Evolutionary conservation across 2,797 vertebrate genomes (phyloP), one percentile per base, ranked within the genome.

Genomic region (Euphonia xanthogaster): DNA sequence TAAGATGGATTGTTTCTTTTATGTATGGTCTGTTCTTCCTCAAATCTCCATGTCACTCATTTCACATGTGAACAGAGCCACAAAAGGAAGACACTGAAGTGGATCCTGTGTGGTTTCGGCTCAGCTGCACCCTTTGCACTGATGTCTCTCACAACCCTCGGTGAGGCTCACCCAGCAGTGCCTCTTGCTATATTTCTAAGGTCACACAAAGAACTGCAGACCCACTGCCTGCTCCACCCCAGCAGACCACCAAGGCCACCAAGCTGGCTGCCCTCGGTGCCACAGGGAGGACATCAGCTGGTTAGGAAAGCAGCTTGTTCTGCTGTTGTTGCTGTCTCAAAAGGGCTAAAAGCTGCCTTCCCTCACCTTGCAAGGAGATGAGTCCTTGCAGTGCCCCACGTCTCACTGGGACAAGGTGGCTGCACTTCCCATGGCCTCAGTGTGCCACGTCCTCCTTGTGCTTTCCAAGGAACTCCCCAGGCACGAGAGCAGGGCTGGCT

Each of bases 291-390:
- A 55, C 28, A 31, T 7, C 15, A 61, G 30, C 35, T 47, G 15
- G 22, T 51, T 14, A 33, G 24, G 31, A 66, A 30, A 61, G 47
- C 9, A 44, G 28, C 40, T 87, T 0, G 1, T 51, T 28, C 37
- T 76, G 55, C 7, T 23, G 8, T 1, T 23, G 5, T 2, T 73
- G 15, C 28, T 6, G 0, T 28, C 63, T 24, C 10, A 0, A 30
- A 71, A 89, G 17, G 14, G 10, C 33, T n/a, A n/a, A n/a, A n/a
- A 74, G 53, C 27, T 44, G 28, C 22, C 15, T 14, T 53, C 30
- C 23, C 28, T 23, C 25, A 22, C 25, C 22, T 15, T n/a, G 7
- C 35, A 57, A 53, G 57, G 44, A 51, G 8, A 54, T 4, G 44
- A 77, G 14, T 25, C 53, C 35, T 81, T 10, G 6, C 4, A 0